Evolutionary conservation across 2,113 vertebrate genomes (phyloP).

Genomic region (Chitala chitala): DNA sequence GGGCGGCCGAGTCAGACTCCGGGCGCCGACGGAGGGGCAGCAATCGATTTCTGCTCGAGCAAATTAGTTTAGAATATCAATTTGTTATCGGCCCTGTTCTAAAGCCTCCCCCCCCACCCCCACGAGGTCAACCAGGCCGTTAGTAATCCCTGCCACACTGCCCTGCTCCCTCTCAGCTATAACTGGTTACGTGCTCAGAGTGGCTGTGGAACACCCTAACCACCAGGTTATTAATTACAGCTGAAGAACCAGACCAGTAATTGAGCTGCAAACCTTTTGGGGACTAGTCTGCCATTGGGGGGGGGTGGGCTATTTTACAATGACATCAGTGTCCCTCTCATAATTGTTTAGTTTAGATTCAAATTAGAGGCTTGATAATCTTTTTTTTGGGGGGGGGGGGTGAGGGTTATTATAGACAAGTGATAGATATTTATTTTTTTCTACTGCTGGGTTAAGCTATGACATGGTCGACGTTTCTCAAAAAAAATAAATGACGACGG

Average conservation of each 20-base stretch:
- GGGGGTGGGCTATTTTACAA: too few relatives aligned
- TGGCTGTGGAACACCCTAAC: neutral
- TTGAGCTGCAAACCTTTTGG: neutral
- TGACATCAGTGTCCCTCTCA: neutral
- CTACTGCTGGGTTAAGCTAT: neutral
- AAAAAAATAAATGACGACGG: too few relatives aligned
- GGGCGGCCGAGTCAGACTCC: conserved; percentile 54
- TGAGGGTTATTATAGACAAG: neutral
- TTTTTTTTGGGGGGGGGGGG: neutral
- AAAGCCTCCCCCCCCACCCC: conserved; percentile 67
- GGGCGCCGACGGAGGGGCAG: conserved; percentile 67
- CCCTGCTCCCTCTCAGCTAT: conserved; percentile 21
- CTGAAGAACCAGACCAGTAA: neutral
- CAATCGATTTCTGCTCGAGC: conserved; percentile 76
- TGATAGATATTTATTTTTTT: neutral
- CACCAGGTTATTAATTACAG: neutral
- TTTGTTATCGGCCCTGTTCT: conserved; percentile 79
- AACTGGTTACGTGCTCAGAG: neutral
- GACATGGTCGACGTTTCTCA: too few relatives aligned
- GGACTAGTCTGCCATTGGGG: too few relatives aligned
- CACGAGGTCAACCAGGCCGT: conserved; percentile 69
- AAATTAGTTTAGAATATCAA: conserved; percentile 84
- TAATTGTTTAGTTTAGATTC: neutral
- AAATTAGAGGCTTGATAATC: too few relatives aligned
- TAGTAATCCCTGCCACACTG: conserved; percentile 52